Evolutionary conservation across 2,113 vertebrate genomes (phyloP).

Genomic region (Bettongia penicillata): DNA sequence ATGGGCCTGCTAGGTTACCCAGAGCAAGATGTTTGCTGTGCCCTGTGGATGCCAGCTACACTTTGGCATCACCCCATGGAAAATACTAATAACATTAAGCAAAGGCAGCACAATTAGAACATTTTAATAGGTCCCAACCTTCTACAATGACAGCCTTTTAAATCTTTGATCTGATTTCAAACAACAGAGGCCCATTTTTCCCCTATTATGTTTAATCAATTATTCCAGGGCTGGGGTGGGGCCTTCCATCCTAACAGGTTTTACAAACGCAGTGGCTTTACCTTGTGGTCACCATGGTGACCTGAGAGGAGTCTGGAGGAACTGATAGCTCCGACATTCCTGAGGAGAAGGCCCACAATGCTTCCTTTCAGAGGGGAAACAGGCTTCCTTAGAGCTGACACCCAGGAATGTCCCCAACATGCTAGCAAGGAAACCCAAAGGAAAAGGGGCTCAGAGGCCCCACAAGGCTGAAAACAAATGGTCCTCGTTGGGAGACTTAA

Average conservation of each 20-base stretch:
- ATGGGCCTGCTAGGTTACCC: constrained; percentile 30
- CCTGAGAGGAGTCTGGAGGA: constrained; percentile 31
- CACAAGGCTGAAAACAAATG: constrained; percentile 37
- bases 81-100: constrained; percentile 79
- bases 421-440: background rate
- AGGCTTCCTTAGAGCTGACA: constrained; percentile 52
- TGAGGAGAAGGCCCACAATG: constrained; percentile 31
- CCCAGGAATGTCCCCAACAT: constrained; percentile 9
- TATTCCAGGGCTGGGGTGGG: background rate
- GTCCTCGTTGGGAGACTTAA: constrained; percentile 26
- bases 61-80: constrained; percentile 80
- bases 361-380: constrained; percentile 58
- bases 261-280: constrained; percentile 57
- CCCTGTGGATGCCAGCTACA: constrained; percentile 79
- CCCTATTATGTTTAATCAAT: constrained; percentile 65
- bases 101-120: constrained; percentile 79
- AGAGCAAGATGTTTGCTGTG: constrained; percentile 69
- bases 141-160: constrained; percentile 82
- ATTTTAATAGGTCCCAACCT: constrained; percentile 84
- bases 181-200: constrained; percentile 58
- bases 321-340: constrained; percentile 42
- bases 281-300: constrained; percentile 45
- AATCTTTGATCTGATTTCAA: constrained; percentile 68
- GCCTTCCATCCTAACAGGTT: constrained; percentile 26
- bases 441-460: background rate